Conservation (phyloP, 2,888 invertebrate genomes). For the Mesochorus sp. region DNA sequence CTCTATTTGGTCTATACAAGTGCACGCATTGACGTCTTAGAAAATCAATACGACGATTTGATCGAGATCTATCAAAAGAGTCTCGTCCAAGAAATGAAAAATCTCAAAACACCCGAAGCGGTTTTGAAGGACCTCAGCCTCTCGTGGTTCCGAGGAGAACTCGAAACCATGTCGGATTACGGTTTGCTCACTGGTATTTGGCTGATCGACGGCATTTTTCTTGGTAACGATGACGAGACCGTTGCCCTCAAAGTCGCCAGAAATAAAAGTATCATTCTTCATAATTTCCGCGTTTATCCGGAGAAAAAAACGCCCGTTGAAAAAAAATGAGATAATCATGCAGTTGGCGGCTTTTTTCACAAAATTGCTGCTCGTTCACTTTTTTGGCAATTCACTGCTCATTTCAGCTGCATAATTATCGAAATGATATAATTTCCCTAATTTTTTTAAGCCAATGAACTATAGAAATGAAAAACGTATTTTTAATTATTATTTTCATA, state of each 20-base stretch:
- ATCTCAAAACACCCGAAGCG: slow-evolving; percentile 41
- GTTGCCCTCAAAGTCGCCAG: slow-evolving; percentile 60
- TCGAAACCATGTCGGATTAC: slow-evolving; percentile 67
- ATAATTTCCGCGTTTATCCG: slow-evolving; percentile 57
- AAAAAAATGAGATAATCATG: no score
- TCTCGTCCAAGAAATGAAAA: slow-evolving; percentile 60
- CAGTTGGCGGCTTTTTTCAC: no score
- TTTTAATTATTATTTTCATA: neutral
- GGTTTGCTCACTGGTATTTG: slow-evolving; percentile 69
- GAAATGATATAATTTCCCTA: no score
- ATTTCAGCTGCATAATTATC: no score
- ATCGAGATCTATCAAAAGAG: slow-evolving; percentile 64
- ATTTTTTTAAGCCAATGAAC: no score
- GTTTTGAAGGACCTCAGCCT: slow-evolving; percentile 55
- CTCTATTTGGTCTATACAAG: slow-evolving; percentile 75
- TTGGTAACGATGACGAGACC: slow-evolving; percentile 53
- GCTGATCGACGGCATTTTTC: slow-evolving; percentile 68
- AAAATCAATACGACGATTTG: slow-evolving; percentile 65
- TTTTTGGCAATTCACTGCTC: no score
- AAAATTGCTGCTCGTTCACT: no score
- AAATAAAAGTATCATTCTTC: slow-evolving; percentile 61
- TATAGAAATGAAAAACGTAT: no score
- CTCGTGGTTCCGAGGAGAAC: slow-evolving; percentile 70
- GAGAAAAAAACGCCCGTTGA: no score
- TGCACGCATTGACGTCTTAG: slow-evolving; percentile 65